Conservation (phyloP, 2,797 vertebrate species). For the Lepidocolaptes lacrymiger region DNA sequence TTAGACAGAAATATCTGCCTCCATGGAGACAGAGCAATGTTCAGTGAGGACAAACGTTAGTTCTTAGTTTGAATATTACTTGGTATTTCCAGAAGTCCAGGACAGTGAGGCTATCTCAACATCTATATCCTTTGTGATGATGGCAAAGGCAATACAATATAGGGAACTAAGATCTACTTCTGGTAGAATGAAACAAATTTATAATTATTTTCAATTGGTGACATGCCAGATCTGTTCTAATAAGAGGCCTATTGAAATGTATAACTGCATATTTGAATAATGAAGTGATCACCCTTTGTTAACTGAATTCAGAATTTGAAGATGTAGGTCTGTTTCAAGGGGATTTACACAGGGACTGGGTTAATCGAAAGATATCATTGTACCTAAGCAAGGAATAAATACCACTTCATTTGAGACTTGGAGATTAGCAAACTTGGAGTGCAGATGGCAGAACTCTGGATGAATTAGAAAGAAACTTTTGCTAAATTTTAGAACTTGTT, state of each 20-base stretch:
- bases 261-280: not conserved
- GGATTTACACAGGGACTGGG: not conserved
- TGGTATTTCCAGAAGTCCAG: not conserved
- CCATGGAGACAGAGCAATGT: constrained; percentile 57
- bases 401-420: not conserved
- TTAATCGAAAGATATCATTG: not conserved
- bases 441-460: not conserved
- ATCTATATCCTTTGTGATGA: not conserved
- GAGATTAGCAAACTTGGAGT: not conserved
- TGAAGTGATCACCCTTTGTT: not conserved
- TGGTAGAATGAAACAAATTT: not conserved
- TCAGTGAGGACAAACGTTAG: constrained; percentile 18
- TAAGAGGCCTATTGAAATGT: not conserved
- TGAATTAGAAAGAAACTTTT: not conserved
- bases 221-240: not conserved
- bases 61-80: not conserved
- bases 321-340: not conserved
- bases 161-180: not conserved
- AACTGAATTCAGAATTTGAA: not conserved
- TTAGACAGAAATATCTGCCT: constrained; percentile 64
- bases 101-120: not conserved
- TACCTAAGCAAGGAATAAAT: not conserved
- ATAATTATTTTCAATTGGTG: not conserved
- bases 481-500: not conserved
- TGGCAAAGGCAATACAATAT: not conserved